Percentiles rank a stretch among this genome's conserved stretches.
Conservation (phyloP, 2,888 invertebrate genomes). For the Aphrophora alni region DNA sequence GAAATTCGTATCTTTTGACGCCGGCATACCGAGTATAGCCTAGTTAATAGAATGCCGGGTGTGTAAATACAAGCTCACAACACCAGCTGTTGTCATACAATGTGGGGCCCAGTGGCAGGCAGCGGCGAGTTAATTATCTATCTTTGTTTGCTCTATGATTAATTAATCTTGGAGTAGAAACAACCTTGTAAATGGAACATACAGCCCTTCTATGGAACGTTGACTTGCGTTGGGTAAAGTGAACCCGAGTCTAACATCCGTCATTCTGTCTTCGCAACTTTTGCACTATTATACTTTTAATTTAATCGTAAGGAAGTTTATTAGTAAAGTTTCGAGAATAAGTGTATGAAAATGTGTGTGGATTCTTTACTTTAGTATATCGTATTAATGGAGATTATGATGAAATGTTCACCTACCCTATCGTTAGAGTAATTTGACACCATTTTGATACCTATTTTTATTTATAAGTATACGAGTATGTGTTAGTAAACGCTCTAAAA, state of each 20-base stretch:
- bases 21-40: too few relatives aligned
- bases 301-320: background rate
- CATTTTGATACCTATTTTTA: too few relatives aligned
- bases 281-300: background rate
- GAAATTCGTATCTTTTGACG: too few relatives aligned
- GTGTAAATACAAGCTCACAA: background rate
- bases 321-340: background rate
- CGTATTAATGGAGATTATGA: too few relatives aligned
- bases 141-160: constrained; percentile 9
- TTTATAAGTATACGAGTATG: too few relatives aligned
- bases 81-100: background rate
- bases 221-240: background rate
- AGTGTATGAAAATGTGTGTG: too few relatives aligned
- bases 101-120: background rate
- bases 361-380: too few relatives aligned
- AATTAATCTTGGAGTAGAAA: background rate
- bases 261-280: background rate
- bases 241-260: background rate
- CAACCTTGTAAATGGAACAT: background rate
- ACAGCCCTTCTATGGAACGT: background rate
- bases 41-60: too few relatives aligned
- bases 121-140: background rate
- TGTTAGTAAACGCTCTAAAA: too few relatives aligned
- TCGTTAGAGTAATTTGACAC: too few relatives aligned
- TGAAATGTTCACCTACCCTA: too few relatives aligned